These are phyloP conservation scores for Eurytoma adleriae DNA, from an alignment of 2,888 invertebrate genomes.

Conservation along the genomic window DNA sequence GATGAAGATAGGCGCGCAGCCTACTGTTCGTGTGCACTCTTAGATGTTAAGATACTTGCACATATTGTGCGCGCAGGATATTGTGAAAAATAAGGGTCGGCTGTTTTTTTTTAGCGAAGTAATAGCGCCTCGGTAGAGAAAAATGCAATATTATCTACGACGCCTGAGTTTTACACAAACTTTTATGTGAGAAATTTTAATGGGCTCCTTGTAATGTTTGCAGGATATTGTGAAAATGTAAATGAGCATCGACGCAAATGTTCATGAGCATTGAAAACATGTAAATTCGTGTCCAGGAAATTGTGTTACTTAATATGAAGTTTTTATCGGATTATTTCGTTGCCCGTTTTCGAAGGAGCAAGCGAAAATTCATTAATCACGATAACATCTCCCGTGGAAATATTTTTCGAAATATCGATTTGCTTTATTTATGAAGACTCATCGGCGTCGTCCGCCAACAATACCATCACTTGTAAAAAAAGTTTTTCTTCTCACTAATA, in stretches of 20 bases:
- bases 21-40: too few relatives aligned
- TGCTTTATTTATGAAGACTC: background rate
- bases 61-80: background rate
- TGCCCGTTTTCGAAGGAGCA: background rate
- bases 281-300: slow-evolving; percentile 8
- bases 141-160: slow-evolving; percentile 1
- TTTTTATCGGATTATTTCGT: too few relatives aligned
- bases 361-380: background rate
- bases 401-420: background rate
- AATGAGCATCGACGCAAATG: slow-evolving; percentile 31
- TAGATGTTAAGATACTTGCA: background rate
- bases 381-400: background rate
- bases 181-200: slow-evolving; percentile 31
- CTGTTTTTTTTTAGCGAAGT: background rate
- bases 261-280: slow-evolving; percentile 21
- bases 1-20: background rate
- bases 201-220: slow-evolving; percentile 28
- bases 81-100: background rate
- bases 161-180: slow-evolving; percentile 11
- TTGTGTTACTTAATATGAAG: background rate
- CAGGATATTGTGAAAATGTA: slow-evolving; percentile 45
- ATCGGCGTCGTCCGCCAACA: background rate
- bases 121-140: slow-evolving; percentile 1
- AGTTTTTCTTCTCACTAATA: too few relatives aligned
- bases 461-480: too few relatives aligned